Evolutionary conservation across 1,140 invertebrate genomes (phyloP), one percentile per base, ranked within the genome.

Genomic region (Asbolus verrucosus): DNA sequence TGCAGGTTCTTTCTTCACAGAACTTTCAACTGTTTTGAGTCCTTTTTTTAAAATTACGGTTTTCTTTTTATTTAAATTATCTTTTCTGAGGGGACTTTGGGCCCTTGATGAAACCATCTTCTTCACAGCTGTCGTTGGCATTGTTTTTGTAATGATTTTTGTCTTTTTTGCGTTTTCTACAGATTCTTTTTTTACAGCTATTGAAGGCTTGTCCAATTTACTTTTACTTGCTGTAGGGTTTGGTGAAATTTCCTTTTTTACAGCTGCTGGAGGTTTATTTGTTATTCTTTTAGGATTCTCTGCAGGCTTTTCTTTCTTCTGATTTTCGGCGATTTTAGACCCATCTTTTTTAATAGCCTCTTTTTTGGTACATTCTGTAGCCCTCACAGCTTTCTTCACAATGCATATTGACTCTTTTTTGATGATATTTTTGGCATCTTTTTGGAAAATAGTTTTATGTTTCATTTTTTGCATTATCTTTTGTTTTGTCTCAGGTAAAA

Each of bases 391-490:
- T n/a, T n/a, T n/a, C n/a, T n/a, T n/a, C n/a, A n/a, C n/a, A n/a
- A n/a, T n/a, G n/a, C n/a, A n/a, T n/a, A n/a, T n/a, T n/a, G n/a
- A n/a, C n/a, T n/a, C n/a, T n/a, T n/a, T n/a, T n/a, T n/a, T n/a
- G n/a, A n/a, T n/a, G n/a, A n/a, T n/a, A n/a, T n/a, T n/a, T n/a
- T n/a, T n/a, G n/a, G n/a, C n/a, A n/a, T n/a, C n/a, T n/a, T 54
- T 36, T 70, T 63, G 27, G 14, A 8, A 9, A 14, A 27, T 5
- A 8, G 27, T 54, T 14, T 54, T 54, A 11, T 13, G 43, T 50
- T 54, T 54, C 39, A 15, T 43, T 27, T 46, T 46, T 4, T n/a
- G 14, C n/a, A 54, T 14, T 11, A 54, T 39, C 24, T 66, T 39
- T 36, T 46, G 19, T 6, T n/a, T 46, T 11, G 38, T 11, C 11